Percentiles rank a stretch among this genome's conserved stretches.
phyloP scores from a whole-genome alignment of 2,797 vertebrate species.

The Syndactyla subalaris region DNA sequence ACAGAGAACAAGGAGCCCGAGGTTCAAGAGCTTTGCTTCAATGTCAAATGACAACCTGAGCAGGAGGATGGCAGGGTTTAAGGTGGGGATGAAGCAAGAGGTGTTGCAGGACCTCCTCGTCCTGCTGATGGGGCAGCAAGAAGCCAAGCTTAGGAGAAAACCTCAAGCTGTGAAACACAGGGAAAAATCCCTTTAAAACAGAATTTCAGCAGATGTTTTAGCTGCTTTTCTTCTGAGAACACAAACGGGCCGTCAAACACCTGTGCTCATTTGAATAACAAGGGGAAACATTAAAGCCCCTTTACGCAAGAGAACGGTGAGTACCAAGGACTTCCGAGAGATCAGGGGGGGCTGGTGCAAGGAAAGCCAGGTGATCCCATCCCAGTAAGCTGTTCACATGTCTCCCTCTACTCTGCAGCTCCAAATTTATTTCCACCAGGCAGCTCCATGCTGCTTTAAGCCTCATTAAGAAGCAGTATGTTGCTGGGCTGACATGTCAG shows the following conservation, averaged over 20 bases:
- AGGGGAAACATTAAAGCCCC: neutral
- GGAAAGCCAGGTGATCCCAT: neutral
- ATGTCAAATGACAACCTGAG: neutral
- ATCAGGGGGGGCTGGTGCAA: too few relatives aligned
- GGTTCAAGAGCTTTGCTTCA: neutral
- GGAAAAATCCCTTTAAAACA: rapidly evolving
- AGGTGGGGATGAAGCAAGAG: neutral
- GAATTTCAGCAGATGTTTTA: neutral
- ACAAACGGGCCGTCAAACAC: neutral
- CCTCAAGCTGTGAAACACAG: neutral
- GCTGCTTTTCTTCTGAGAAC: neutral
- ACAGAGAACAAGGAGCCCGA: neutral
- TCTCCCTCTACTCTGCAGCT: neutral
- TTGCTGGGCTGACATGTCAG: conserved; percentile 8
- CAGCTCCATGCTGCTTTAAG: conserved; percentile 14
- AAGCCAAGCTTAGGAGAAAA: neutral
- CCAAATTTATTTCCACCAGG: neutral
- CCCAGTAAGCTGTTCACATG: neutral
- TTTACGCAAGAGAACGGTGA: neutral
- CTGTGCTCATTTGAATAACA: neutral
- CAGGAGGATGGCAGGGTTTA: neutral
- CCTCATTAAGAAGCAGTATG: conserved; percentile 17
- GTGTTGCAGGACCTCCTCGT: rapidly evolving
- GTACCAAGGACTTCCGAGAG: neutral
- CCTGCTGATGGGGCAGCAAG: rapidly evolving